Conservation (phyloP, 2,113 vertebrate species). For the Picathartes gymnocephalus region DNA sequence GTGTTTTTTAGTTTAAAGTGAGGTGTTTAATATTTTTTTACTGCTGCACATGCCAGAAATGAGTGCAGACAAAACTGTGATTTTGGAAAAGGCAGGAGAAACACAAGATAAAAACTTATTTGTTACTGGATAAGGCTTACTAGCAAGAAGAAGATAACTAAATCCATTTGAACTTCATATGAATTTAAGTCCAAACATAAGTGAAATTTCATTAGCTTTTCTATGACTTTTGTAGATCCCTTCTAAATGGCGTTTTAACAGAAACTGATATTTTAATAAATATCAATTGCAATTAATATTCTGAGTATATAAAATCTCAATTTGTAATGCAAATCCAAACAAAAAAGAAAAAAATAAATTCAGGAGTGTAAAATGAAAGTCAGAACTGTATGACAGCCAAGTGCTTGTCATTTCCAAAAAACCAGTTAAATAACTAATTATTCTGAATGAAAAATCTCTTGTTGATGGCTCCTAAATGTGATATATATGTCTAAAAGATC, state of each 20-base stretch:
- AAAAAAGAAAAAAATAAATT: neutral
- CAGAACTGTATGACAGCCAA: neutral
- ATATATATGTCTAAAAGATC: neutral
- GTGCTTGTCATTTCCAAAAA: neutral
- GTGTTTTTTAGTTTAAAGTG: neutral
- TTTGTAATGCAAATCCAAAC: neutral
- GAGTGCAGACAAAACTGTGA: neutral
- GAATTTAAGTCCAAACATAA: neutral
- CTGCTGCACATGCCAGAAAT: neutral
- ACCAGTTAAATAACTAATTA: neutral
- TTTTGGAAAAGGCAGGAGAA: neutral
- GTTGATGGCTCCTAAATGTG: neutral
- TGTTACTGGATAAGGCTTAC: neutral
- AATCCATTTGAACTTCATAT: neutral
- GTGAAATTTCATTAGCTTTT: neutral
- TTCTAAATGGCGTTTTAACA: neutral
- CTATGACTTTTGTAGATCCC: neutral
- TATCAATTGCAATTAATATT: neutral
- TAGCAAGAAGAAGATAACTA: neutral
- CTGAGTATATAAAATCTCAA: neutral
- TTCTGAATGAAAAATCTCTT: neutral
- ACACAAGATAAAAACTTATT: neutral
- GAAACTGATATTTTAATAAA: neutral
- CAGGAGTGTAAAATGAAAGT: neutral
- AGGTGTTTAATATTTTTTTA: neutral